phyloP scores from a whole-genome alignment of 2,797 vertebrate species.

The Allobates femoralis region DNA sequence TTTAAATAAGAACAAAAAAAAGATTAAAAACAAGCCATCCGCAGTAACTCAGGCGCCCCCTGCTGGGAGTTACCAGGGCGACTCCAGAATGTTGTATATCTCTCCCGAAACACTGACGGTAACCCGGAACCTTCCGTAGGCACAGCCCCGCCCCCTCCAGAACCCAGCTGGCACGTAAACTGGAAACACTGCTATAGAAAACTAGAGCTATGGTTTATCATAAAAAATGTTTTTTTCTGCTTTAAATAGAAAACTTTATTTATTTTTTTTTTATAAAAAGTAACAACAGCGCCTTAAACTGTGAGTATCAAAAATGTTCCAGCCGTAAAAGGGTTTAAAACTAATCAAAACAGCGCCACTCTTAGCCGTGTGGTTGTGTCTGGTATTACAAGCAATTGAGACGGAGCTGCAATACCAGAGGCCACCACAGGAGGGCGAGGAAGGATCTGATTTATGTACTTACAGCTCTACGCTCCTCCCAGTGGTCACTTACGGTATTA shows the following conservation, averaged over 20 bases:
- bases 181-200: slow-evolving; percentile 66
- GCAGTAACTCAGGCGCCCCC: background rate
- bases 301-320: background rate
- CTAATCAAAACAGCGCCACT: background rate
- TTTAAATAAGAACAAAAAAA: background rate
- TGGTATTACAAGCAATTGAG: background rate
- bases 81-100: background rate
- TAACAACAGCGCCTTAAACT: slow-evolving; percentile 3
- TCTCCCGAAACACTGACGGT: background rate
- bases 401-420: background rate
- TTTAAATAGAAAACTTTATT: slow-evolving; percentile 73
- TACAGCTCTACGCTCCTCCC: background rate
- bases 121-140: slow-evolving; percentile 37
- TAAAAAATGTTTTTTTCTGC: background rate
- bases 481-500: background rate
- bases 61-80: background rate
- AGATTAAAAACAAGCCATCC: too few relatives aligned
- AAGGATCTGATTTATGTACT: too few relatives aligned
- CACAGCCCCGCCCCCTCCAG: slow-evolving; percentile 76
- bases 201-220: slow-evolving; percentile 49
- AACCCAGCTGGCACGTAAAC: slow-evolving; percentile 83
- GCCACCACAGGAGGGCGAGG: background rate
- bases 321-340: too few relatives aligned
- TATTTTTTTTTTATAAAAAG: slow-evolving; percentile 77
- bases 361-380: background rate